These are phyloP conservation scores for Grammomys surdaster DNA, from an alignment of 2,113 vertebrate genomes.

Conservation along the genomic window DNA sequence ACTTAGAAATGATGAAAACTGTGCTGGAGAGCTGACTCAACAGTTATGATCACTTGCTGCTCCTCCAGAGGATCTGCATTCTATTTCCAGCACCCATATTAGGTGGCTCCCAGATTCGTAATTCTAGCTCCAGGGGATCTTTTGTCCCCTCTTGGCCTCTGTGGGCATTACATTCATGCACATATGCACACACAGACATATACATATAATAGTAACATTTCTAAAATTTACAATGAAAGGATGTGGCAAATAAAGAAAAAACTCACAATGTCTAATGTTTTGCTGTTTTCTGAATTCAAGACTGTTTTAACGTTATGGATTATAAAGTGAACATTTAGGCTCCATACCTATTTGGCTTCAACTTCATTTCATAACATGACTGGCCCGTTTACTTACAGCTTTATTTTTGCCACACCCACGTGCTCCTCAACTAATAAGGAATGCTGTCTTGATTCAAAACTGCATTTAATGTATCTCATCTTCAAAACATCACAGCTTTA, in stretches of 20 bases:
- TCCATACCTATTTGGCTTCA: background rate
- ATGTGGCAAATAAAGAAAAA: background rate
- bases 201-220: background rate
- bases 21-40: no score
- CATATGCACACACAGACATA: background rate
- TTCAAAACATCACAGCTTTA: background rate
- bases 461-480: no score
- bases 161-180: background rate
- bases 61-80: background rate
- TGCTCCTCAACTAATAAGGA: background rate
- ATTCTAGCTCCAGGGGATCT: background rate
- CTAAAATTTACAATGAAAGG: background rate
- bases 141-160: background rate
- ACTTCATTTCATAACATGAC: background rate
- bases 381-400: background rate
- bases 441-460: background rate
- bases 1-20: conserved; percentile 1
- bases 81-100: background rate
- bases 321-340: background rate
- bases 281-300: background rate
- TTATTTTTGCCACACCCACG: background rate
- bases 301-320: conserved; percentile 13
- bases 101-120: background rate
- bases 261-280: conserved; percentile 10
- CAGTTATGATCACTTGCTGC: background rate